Base-by-base conservation (phyloP, 2,888 invertebrate genomes). In the Gymnoscelis rufifasciata region DNA sequence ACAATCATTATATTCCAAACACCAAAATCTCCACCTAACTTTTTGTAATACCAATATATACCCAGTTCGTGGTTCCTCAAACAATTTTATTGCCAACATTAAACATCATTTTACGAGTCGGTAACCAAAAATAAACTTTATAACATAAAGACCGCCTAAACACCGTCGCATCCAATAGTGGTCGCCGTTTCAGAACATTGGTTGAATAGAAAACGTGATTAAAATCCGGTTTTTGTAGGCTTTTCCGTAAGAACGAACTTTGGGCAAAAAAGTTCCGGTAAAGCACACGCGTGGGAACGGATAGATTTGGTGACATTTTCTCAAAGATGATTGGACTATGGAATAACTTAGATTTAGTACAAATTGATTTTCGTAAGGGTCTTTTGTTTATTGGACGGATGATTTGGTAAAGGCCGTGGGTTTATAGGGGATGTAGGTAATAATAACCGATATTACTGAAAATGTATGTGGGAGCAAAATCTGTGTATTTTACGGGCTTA, bases 221-320 rank as follows among this genome's bases (percentile, higher is more conserved):
- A 70, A 66, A 74, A 73, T 74, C 62, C 60, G 53, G 68, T 81
- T 86, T 83, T 81, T 83, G 75, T 64, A 64, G 66, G 68, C 80
- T 84, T 82, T 83, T 75, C 64, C 64, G 65, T 62, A 76, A 79
- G 83, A 82, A 76, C 69, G 66, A 71, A 73, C 67, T 66, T 64
- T 70, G 68, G 60, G 64, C 76, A 84, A 84, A 82, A 84, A 84
- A 68, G 70, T 63, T 68, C 71, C 82, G 78, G 87, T 87, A 87
- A 78, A 62, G 77, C 83, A 87, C 87, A 86, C 83, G 83, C 84
- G 86, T 87, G 86, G 86, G 86, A 88, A 86, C 75, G 63, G 53
- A 59, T 51, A 27, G 58, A 61, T 61, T 53, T 56, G 52, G 33
- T 33, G 23, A 12, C 10, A 35, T 35, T 35, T 14, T n/a, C 10